Conservation (phyloP, 1,140 invertebrate species). For the Phortica variegata region DNA sequence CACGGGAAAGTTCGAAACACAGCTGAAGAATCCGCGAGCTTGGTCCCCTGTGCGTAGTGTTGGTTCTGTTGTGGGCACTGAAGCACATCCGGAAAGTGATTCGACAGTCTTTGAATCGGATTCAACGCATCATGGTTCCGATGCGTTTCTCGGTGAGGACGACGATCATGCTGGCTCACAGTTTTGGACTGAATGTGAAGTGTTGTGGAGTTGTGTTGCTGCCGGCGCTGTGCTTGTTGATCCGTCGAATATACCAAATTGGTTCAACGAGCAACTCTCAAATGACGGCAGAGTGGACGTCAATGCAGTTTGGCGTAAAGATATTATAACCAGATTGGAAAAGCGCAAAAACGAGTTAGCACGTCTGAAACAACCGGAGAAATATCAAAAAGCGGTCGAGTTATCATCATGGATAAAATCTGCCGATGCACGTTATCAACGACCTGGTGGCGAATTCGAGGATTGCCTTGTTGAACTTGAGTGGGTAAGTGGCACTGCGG, state of each 20-base stretch:
- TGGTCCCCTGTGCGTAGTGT: conserved; percentile 82
- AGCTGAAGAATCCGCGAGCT: conserved; percentile 69
- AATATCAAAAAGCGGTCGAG: conserved; percentile 75
- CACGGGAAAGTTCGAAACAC: conserved; percentile 58
- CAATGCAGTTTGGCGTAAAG: conserved; percentile 72
- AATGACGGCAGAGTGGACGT: conserved; percentile 64
- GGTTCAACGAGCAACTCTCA: conserved; percentile 61
- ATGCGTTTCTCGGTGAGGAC: conserved; percentile 76
- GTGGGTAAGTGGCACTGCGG: conserved; percentile 65
- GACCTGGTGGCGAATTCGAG: conserved; percentile 63
- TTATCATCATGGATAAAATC: conserved; percentile 81
- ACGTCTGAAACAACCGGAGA: conserved; percentile 59
- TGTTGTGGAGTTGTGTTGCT: conserved; percentile 75
- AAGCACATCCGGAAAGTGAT: conserved; percentile 78
- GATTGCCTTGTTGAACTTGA: conserved; percentile 80
- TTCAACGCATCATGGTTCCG: conserved; percentile 58
- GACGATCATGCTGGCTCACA: conserved; percentile 65
- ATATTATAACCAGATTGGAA: conserved; percentile 72
- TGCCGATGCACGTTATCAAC: conserved; percentile 71
- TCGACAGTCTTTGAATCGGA: conserved; percentile 75
- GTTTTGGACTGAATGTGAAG: conserved; percentile 75
- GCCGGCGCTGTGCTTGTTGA: conserved; percentile 77
- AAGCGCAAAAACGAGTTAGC: conserved; percentile 56
- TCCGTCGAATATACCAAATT: conserved; percentile 70
- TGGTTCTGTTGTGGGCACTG: conserved; percentile 75